Percentiles rank a stretch among this genome's conserved stretches.
Conservation (phyloP, 2,113 vertebrate genomes). For the Todiramphus chloris region DNA sequence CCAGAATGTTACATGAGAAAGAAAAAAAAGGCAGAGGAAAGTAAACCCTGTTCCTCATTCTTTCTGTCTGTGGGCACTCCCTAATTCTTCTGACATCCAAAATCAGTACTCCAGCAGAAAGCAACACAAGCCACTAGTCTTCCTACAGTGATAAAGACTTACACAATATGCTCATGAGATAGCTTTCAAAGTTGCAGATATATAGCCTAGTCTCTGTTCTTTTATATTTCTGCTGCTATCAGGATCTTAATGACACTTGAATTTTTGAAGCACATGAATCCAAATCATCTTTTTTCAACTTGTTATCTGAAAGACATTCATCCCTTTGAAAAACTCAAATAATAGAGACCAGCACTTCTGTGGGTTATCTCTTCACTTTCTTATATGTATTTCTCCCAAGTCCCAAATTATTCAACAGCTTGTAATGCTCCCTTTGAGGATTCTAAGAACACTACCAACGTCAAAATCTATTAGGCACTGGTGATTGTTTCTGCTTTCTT, state of each 20-base stretch:
- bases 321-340: conserved; percentile 9
- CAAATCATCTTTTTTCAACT: conserved; percentile 47
- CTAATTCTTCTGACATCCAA: not conserved
- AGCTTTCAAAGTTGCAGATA: not conserved
- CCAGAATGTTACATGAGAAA: not conserved
- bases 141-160: not conserved
- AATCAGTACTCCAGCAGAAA: conserved; percentile 28
- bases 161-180: not conserved
- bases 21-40: not conserved
- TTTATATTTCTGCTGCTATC: not conserved
- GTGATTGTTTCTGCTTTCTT: conserved; percentile 42
- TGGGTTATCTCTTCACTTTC: not conserved
- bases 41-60: not conserved
- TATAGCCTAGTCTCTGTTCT: not conserved
- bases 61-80: not conserved
- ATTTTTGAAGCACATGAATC: conserved; percentile 35
- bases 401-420: conserved; percentile 54
- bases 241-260: not conserved
- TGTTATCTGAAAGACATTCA: conserved; percentile 28
- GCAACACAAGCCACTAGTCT: not conserved
- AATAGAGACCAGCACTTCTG: not conserved
- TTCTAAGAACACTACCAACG: conserved; percentile 6
- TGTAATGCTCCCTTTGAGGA: conserved; percentile 56
- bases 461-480: conserved; percentile 47
- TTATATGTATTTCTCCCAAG: conserved; percentile 13